Conservation (phyloP, 2,113 vertebrate species). For the Pygathrix nemaeus region DNA sequence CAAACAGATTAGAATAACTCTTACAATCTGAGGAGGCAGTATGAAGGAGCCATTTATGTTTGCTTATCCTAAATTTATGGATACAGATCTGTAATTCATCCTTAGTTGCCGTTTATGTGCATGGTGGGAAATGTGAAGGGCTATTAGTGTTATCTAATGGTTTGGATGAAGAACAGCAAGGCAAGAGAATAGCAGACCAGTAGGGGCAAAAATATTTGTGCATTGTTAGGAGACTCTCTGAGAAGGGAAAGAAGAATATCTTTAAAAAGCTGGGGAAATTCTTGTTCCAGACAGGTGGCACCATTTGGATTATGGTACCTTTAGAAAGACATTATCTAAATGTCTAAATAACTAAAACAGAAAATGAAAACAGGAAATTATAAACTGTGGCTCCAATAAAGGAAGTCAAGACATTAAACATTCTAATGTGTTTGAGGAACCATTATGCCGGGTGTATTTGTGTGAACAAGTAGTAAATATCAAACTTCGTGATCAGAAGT, state of each 20-base stretch:
- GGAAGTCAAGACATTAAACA: not conserved
- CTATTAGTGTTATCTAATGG: not conserved
- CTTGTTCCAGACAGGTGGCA: not conserved
- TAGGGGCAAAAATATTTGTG: not conserved
- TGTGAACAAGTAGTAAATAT: not conserved
- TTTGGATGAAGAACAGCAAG: not conserved
- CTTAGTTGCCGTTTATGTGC: not conserved
- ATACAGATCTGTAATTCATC: not conserved
- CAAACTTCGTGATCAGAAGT: not conserved
- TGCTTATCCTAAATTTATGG: not conserved
- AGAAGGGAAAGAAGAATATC: not conserved
- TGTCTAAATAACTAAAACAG: not conserved
- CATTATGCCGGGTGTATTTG: not conserved
- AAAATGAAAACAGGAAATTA: not conserved
- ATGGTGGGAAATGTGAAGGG: not conserved
- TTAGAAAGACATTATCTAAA: not conserved
- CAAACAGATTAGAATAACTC: not conserved
- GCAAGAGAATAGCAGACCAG: not conserved
- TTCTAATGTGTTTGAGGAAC: not conserved
- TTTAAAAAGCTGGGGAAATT: not conserved
- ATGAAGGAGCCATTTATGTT: not conserved
- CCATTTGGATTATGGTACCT: not conserved
- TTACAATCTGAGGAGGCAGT: not conserved
- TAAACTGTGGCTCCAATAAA: not conserved
- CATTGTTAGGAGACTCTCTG: not conserved